These are phyloP conservation scores for Drosophila paramelanica DNA, from an alignment of 2,888 invertebrate species.

Conservation along the genomic window DNA sequence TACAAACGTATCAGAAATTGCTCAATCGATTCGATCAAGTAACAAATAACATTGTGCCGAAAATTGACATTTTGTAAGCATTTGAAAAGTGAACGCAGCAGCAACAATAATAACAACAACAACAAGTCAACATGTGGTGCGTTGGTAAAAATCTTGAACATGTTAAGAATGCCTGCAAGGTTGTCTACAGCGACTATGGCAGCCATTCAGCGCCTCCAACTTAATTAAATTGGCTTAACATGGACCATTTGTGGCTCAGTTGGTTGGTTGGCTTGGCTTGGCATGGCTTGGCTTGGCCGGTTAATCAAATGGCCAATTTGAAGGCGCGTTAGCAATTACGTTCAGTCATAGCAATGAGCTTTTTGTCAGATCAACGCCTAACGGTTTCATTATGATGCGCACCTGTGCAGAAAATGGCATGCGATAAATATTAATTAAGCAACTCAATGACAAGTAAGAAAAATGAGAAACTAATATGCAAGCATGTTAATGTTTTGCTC, in stretches of 20 bases:
- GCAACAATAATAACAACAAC: conserved; percentile 5
- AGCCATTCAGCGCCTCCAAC: conserved; percentile 58
- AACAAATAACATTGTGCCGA: conserved; percentile 74
- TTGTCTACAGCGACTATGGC: conserved; percentile 57
- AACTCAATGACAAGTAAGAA: conserved; percentile 57
- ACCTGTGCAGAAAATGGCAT: conserved; percentile 27
- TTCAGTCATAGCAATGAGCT: conserved; percentile 29
- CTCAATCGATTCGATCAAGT: conserved; percentile 71
- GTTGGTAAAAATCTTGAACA: conserved; percentile 74
- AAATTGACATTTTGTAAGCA: conserved; percentile 69
- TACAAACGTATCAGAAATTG: conserved; percentile 58
- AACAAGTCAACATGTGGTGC: conserved; percentile 51
- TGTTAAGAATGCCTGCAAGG: conserved; percentile 73
- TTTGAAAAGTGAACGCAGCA: conserved; percentile 74
- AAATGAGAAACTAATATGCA: conserved; percentile 59
- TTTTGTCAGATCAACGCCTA: conserved; percentile 45
- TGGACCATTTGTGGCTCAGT: conserved; percentile 44
- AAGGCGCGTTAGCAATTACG: conserved; percentile 44
- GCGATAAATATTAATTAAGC: conserved; percentile 72
- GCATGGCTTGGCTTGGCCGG: not conserved
- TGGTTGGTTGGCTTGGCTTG: conserved; percentile 2
- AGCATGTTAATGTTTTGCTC: conserved; percentile 66
- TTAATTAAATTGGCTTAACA: conserved; percentile 71
- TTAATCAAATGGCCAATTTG: conserved; percentile 63
- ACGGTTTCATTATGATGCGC: conserved; percentile 45